Evolutionary conservation across 1,140 invertebrate species (phyloP).

Genomic region (Heliconius nattereri): DNA sequence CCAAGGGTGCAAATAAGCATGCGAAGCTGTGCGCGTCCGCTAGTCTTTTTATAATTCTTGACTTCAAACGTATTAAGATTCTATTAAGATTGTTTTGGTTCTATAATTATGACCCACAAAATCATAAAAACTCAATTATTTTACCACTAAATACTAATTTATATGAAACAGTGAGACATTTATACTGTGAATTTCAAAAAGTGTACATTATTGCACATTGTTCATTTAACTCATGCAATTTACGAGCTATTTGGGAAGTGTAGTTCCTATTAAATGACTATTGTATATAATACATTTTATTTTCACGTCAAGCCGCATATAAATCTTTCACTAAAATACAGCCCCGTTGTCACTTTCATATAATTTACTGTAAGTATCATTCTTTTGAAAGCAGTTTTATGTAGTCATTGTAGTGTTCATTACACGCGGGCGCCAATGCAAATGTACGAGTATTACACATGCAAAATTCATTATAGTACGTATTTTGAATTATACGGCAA

Average conservation of each 20-base stretch:
- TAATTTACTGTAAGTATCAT: slow-evolving; percentile 61
- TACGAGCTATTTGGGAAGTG: slow-evolving; percentile 35
- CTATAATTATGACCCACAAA: not conserved
- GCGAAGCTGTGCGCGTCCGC: too few species aligned
- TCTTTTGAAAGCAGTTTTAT: slow-evolving; percentile 56
- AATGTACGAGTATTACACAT: slow-evolving; percentile 49
- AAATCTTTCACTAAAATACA: slow-evolving; percentile 51
- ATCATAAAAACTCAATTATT: not conserved
- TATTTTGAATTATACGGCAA: slow-evolving; percentile 50
- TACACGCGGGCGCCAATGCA: slow-evolving; percentile 52
- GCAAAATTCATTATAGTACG: slow-evolving; percentile 51
- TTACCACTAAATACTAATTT: not conserved
- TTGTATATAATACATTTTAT: slow-evolving; percentile 52
- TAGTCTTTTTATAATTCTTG: not conserved
- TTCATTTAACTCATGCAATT: slow-evolving; percentile 34
- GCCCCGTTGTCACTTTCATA: slow-evolving; percentile 60
- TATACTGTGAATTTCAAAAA: slow-evolving; percentile 21
- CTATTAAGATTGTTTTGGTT: not conserved
- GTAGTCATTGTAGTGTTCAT: slow-evolving; percentile 55
- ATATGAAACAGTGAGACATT: not conserved
- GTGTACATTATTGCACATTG: slow-evolving; percentile 13
- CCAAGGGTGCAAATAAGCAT: too few species aligned
- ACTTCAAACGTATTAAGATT: not conserved
- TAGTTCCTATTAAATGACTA: slow-evolving; percentile 25
- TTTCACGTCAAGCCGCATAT: slow-evolving; percentile 47